These are phyloP conservation scores for Caenorhabditis sp. DNA, from an alignment of 2,888 invertebrate genomes.

Conservation along the genomic window DNA sequence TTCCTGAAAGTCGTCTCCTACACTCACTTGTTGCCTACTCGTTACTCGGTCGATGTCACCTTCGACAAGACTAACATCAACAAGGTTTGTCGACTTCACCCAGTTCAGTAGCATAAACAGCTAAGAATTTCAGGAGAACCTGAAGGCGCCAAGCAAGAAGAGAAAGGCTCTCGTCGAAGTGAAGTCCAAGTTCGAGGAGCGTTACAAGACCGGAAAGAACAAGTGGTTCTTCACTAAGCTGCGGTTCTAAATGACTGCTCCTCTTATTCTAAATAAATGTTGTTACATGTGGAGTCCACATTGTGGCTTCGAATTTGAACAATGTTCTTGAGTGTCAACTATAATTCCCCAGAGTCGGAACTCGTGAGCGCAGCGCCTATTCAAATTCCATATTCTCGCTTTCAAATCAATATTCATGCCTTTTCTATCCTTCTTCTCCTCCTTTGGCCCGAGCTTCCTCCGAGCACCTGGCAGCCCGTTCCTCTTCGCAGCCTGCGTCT, in stretches of 20 bases:
- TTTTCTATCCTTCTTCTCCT: neutral
- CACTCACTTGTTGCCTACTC: conserved; percentile 83
- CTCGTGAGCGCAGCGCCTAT: too few species aligned
- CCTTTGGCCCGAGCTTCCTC: too few species aligned
- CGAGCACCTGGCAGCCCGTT: too few species aligned
- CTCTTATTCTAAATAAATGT: conserved; percentile 55
- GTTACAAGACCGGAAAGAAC: conserved; percentile 79
- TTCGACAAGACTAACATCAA: conserved; percentile 89
- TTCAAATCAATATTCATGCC: conserved; percentile 7
- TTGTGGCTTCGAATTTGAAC: neutral
- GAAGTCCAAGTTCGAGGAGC: conserved; percentile 93
- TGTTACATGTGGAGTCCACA: conserved; percentile 12
- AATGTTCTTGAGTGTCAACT: conserved; percentile 3
- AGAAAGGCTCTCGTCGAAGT: conserved; percentile 96
- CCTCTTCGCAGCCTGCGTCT: conserved; percentile 10
- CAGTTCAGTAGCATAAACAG: neutral
- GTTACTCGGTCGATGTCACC: conserved; percentile 91
- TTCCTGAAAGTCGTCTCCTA: conserved; percentile 89
- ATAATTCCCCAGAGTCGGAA: neutral
- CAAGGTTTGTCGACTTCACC: conserved; percentile 80
- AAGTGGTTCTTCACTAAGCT: conserved; percentile 80
- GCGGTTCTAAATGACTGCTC: conserved; percentile 74
- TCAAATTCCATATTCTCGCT: too few species aligned
- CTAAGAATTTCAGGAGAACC: conserved; percentile 85
- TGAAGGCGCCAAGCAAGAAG: conserved; percentile 95